Base-by-base conservation (phyloP, 1,140 invertebrate genomes). In the Lordiphosa stackelbergi region DNA sequence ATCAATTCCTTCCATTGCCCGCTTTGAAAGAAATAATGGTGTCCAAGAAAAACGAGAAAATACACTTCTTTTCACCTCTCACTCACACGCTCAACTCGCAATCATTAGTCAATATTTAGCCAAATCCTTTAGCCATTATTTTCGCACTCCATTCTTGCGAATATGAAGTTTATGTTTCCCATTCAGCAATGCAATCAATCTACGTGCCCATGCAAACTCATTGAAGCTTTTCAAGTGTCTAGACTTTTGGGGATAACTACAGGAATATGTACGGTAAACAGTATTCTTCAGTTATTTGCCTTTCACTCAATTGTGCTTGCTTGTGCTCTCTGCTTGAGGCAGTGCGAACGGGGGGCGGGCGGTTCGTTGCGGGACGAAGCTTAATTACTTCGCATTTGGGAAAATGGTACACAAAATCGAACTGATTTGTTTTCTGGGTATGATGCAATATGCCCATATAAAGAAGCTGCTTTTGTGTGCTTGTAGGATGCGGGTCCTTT, bases 171-270 rank as follows among this genome's bases (percentile, higher is more conserved):
- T 28, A 31, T 49, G 19, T 49, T 57, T 41, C 43, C 40, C 31
- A 66, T 54, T 65, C 28, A 46, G 28, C 43, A 46, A 46, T 46
- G 35, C 37, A 36, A 53, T 46, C 66, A 43, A 64, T 57, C 13
- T 77, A 66, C 73, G 54, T 73, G 65, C 60, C 65, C 60, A 63
- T 48, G 57, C 48, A 60, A 66, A 69, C 49, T 71, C 42, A 58
- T 68, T 55, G 54, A 57, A 54, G 69, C 59, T 71, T 75, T 68
- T 55, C 52, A 56, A 77, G 63, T 48, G 68, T 68, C 63, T 64
- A 70, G 63, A 68, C 54, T 54, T 49, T 34, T 28, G 53, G 22
- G 31, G 24, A 57, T 41, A 55, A 73, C 55, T 69, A n/a, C 55
- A 60, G 12, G 31, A 37, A 34, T 34, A 13, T 41, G 38, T 65